Evolutionary conservation across 2,797 vertebrate species (phyloP).

Genomic region (Falco columbarius): DNA sequence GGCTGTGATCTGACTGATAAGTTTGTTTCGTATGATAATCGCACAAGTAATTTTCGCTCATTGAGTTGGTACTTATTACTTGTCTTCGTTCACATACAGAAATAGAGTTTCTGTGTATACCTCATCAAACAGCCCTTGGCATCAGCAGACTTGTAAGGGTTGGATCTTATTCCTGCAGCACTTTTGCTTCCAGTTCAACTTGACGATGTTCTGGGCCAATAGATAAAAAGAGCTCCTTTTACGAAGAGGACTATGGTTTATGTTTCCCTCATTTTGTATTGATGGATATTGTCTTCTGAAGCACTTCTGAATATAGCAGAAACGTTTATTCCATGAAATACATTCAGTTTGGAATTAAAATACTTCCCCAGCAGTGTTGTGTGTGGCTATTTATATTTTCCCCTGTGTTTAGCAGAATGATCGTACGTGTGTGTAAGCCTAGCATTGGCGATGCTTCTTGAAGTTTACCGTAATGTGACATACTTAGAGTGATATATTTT

Average conservation of each 20-base stretch:
- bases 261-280: not conserved
- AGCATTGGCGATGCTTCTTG: not conserved
- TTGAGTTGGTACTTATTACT: not conserved
- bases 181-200: not conserved
- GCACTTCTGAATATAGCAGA: not conserved
- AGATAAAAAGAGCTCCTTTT: not conserved
- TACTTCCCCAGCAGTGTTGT: not conserved
- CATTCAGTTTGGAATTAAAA: not conserved
- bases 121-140: not conserved
- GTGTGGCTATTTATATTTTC: not conserved
- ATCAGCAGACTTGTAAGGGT: not conserved
- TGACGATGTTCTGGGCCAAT: not conserved
- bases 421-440: not conserved
- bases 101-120: not conserved
- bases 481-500: not conserved
- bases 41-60: not conserved
- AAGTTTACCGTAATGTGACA: conserved; percentile 5
- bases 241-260: not conserved
- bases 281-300: not conserved
- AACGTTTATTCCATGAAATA: not conserved
- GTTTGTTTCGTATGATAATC: not conserved
- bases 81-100: not conserved
- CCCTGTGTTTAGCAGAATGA: not conserved
- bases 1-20: not conserved
- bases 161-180: not conserved